phyloP scores from a whole-genome alignment of 2,113 vertebrate species.

The Hydrolagus affinis region DNA sequence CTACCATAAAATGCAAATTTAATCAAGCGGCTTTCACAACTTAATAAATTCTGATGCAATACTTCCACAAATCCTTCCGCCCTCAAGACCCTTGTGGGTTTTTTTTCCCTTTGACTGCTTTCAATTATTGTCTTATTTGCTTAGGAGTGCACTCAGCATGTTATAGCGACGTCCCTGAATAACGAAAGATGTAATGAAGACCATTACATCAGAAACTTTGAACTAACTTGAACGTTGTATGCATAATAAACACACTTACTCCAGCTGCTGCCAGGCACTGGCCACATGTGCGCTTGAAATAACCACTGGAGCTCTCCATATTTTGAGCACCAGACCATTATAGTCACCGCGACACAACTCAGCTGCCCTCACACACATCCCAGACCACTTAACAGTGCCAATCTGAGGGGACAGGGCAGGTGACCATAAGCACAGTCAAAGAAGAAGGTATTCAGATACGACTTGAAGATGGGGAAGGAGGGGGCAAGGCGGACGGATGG shows the following conservation, averaged over 20 bases:
- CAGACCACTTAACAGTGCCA: no score
- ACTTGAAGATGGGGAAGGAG: no score
- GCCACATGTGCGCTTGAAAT: neutral
- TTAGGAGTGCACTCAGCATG: neutral
- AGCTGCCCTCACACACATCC: neutral
- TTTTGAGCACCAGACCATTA: neutral
- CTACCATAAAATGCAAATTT: neutral
- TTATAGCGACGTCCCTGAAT: neutral
- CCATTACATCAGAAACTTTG: neutral
- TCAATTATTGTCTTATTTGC: slow-evolving; percentile 1
- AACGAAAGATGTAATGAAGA: neutral
- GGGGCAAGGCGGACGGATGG: no score
- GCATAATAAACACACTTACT: neutral
- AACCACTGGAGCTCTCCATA: neutral
- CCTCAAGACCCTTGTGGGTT: neutral
- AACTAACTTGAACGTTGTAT: neutral
- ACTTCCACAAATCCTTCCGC: neutral
- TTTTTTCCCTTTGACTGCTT: neutral
- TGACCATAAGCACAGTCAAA: no score
- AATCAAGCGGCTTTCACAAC: neutral
- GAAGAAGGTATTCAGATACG: no score
- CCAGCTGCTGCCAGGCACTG: neutral
- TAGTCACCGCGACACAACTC: neutral
- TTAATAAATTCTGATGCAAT: neutral
- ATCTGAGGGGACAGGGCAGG: no score